Evolutionary conservation across 2,113 vertebrate genomes (phyloP), one percentile per base, ranked within the genome.

Genomic region (Stigmatopora nigra): DNA sequence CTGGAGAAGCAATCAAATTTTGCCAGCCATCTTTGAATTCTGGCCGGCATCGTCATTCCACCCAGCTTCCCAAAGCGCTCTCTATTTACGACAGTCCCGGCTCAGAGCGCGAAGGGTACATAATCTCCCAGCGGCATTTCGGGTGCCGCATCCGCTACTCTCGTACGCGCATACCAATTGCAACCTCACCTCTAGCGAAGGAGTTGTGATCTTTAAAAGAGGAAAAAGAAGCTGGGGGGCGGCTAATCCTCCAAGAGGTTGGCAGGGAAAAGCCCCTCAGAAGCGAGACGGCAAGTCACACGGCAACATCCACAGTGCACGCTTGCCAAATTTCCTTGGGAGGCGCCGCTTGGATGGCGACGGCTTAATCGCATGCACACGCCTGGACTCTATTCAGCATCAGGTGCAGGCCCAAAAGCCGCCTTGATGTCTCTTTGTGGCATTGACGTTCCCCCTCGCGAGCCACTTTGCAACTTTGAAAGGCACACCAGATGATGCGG

Each of bases 91-190:
- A 73, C 76, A 76, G 80, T 72, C 75, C 67, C 84, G 64, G 82
- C 52, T 78, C 70, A 71, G 78, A 81, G 75, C 75, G 64, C 78
- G 79, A 83, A 80, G 82, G 77, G 81, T 81, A 80, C 48, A 44
- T 85, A 81, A 87, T 87, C 84, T 87, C 82, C 80, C 85, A 75
- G 80, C 68, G 75, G 85, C 76, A 80, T 82, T 86, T 73, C 67
- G 73, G 79, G 71, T 71, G 85, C 79, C 71, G 82, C 81, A 83
- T 86, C 81, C 60, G 72, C 68, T 15, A 47, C 62, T 58, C 77
- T 76, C 46, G 79, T 64, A 78, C 70, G 73, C 72, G 85, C 82
- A 84, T 86, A 85, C 81, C 82, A 83, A 87, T 82, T 76, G 72
- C 64, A 84, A 79, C 82, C 83, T 82, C 77, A 73, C 82, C 77